phyloP scores from a whole-genome alignment of 2,888 invertebrate species.

The Apoda limacodes region DNA sequence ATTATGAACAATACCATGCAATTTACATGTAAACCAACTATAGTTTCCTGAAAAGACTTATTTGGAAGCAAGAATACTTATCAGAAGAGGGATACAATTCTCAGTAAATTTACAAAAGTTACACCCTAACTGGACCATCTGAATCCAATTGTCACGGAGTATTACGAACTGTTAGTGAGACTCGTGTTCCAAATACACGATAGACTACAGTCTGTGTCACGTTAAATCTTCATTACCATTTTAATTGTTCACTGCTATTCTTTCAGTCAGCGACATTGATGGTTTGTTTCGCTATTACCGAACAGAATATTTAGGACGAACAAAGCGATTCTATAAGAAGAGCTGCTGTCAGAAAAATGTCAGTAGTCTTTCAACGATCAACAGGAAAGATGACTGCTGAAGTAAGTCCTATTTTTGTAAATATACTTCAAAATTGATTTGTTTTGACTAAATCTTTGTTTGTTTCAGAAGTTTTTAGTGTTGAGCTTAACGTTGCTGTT shows the following conservation, averaged over 20 bases:
- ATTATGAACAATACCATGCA: too few species aligned
- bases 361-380: constrained; percentile 53
- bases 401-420: constrained; percentile 32
- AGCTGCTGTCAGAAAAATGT: constrained; percentile 46
- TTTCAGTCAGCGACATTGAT: constrained; percentile 60
- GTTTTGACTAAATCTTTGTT: constrained; percentile 5
- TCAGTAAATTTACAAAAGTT: constrained; percentile 35
- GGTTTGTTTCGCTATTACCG: constrained; percentile 65
- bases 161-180: constrained; percentile 42
- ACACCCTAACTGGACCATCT: constrained; percentile 31
- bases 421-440: neutral
- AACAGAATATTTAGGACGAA: constrained; percentile 54
- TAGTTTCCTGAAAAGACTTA: too few species aligned
- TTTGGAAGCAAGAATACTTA: too few species aligned
- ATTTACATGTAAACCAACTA: too few species aligned
- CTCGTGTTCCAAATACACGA: constrained; percentile 52
- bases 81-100: constrained; percentile 28
- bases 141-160: constrained; percentile 33
- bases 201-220: constrained; percentile 35
- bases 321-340: constrained; percentile 57
- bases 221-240: constrained; percentile 59
- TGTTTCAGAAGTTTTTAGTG: constrained; percentile 33
- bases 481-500: constrained; percentile 27
- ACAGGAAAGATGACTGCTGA: constrained; percentile 54
- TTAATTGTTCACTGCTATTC: constrained; percentile 59